Conservation (phyloP, 2,113 vertebrate species). For the Rana temporaria region DNA sequence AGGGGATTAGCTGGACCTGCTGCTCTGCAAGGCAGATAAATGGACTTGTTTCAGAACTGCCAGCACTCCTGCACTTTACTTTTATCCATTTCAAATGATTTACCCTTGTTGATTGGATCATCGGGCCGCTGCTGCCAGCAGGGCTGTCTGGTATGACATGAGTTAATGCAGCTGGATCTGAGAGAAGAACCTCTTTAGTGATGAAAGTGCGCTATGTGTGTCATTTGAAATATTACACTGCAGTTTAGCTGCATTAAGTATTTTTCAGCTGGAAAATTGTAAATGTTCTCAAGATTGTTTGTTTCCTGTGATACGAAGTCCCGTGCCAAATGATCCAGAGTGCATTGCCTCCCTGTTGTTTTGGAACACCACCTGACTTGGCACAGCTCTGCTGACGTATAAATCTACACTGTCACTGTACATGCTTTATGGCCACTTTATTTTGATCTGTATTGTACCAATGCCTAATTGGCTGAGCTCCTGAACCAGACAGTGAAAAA, state of each 20-base stretch:
- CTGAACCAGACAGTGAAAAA: no score
- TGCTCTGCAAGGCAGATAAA: conserved; percentile 40
- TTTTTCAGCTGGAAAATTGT: background rate
- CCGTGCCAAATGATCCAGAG: no score
- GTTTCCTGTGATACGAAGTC: background rate
- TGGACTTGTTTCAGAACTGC: conserved; percentile 1
- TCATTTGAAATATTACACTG: background rate
- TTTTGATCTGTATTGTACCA: no score
- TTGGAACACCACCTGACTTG: background rate
- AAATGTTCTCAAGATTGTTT: background rate
- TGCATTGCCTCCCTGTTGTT: background rate
- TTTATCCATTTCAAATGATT: conserved; percentile 2
- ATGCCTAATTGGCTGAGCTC: no score
- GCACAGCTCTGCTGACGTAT: background rate
- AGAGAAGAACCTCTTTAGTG: background rate
- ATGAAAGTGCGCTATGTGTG: background rate
- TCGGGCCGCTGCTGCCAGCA: background rate
- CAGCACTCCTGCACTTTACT: conserved; percentile 6
- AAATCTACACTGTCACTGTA: background rate
- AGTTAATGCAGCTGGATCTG: background rate
- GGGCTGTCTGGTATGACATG: background rate
- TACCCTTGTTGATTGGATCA: background rate
- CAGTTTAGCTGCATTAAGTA: background rate
- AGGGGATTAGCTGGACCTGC: conserved; percentile 41
- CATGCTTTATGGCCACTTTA: no score